Base-by-base conservation (phyloP, 2,888 invertebrate genomes). In the Stenotaenia linearis region DNA sequence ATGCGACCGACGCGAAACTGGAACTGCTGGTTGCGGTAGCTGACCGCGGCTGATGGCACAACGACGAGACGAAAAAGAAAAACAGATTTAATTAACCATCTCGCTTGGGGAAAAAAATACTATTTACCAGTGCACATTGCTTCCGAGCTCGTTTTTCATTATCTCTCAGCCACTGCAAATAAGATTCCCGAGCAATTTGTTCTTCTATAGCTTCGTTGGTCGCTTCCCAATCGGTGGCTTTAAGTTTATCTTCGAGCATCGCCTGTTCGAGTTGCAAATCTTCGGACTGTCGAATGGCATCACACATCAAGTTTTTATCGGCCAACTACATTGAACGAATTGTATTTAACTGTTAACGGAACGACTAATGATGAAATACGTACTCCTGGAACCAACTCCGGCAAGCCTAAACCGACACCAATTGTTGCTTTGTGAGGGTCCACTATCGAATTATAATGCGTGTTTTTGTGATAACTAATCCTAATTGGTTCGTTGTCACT, bases 121-220 rank as follows among this genome's bases (percentile, higher is more conserved):
- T n/a, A n/a, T 85, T 85, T 84, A 87, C 88, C 82, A 84, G 82
- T 77, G 86, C 87, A 56, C 56, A 56, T 84, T 88, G 86, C 77
- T 86, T 85, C 81, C 90, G 80, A 23, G 78, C 79, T 56, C 83
- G 87, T 84, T 90, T 88, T 85, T 91, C 90, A 84, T 90, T 91
- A 79, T 91, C 91, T 80, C 90, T 88, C 76, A 92, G 87, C 91
- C 92, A 94, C 85, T 94, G 93, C 76, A 94, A 89, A 86, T 94
- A 94, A 56, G 93, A 93, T 86, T 95, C 94, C 18, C 93, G 88
- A 5, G 94, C 94, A 10, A 94, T 92, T 87, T 94, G 94, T 85
- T 95, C 93, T 84, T 94, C 93, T 79, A 95, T 91, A n/a, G 93
- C 93, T 85, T 95, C 94, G 85, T 94, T 94, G 0, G 95, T 96